Evolutionary conservation across 2,797 vertebrate genomes (phyloP), one percentile per base, ranked within the genome.

Genomic region (Onychomys arenicola): DNA sequence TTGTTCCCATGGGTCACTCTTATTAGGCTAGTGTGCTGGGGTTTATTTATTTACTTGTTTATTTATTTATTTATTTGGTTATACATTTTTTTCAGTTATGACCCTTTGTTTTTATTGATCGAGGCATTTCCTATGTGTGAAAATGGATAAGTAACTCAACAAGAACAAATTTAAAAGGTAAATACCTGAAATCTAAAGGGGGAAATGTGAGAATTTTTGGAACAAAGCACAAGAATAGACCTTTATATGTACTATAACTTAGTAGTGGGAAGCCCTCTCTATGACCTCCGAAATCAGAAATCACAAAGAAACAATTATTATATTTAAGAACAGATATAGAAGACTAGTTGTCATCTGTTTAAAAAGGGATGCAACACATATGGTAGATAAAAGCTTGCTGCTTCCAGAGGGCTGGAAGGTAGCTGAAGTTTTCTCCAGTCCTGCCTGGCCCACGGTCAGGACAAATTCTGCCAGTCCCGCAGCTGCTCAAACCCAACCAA

Each of bases 231-330:
- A 75, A 37, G 37, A 4, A 2, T 69, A 91, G 89, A 82, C 14
- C n/a, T 65, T 71, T 27, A 43, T 71, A 69, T 69, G 2, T n/a
- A 5, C 19, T 78, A 34, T 88, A 89, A 86, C 75, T 80, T 88
- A 90, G 0, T 94, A 75, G 5, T n/a, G 0, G 87, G 29, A n/a
- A 57, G 21, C 89, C 29, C 9, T 81, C 34, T 80, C 40, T 73
- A 25, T 73, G 84, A 73, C 8, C 12, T 46, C 69, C 6, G 25
- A 95, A 94, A 85, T 7, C 12, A 95, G 52, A 96, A 84, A 81
- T 61, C 8, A 52, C 83, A 67, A 95, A 93, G 61, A 86, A 84
- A 89, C 37, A 59, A 84, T 76, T 94, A 88, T 92, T 69, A 82
- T 80, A 91, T 77, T 69, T 90, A 23, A 43, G 86, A 82, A 52